Evolutionary conservation across 2,797 vertebrate species (phyloP), one percentile per base, ranked within the genome.

Genomic region (Chelon auratus): DNA sequence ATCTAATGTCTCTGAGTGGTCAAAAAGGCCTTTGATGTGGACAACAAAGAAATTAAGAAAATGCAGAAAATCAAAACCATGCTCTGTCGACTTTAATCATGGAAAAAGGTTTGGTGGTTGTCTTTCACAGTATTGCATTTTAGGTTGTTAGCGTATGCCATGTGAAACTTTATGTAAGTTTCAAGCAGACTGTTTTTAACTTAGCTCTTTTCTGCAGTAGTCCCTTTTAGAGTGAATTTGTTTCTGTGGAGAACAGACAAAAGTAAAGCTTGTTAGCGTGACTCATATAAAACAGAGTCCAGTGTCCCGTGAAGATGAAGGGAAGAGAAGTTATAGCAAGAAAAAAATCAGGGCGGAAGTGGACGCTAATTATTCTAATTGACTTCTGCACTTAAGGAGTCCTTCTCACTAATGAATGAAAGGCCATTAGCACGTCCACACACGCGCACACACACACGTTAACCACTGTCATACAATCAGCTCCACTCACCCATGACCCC

Each of bases 351-450:
- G 40, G 42, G 45, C 71, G 58, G 78, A 82, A 81, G 82, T 81
- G 51, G 47, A 64, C 0, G 9, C 52, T 84, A 81, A 90, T 87
- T 83, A 79, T 80, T 70, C 60, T 80, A 81, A 87, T 81, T 84
- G 80, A 89, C 85, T 81, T 77, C 73, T 83, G 63, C 62, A 85
- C 69, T 87, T 81, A 75, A 75, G 43, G n/a, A 83, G 81, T 87
- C 71, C 75, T 85, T 87, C 70, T 22, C 47, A 57, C 59, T 85
- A 83, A 88, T 86, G 84, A 80, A 77, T 58, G 10, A 77, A 76
- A 81, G 53, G 15, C 48, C 74, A 90, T 85, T 81, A 83, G 59
- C 68, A 69, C 73, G 63, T 42, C 57, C 62, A 62, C 57, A 60
- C 20, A 10, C 56, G 66, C 57, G 57, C 18, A 60, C 59, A 62